These are phyloP conservation scores for Geophilus truncorum DNA, from an alignment of 2,888 invertebrate species.

Conservation along the genomic window DNA sequence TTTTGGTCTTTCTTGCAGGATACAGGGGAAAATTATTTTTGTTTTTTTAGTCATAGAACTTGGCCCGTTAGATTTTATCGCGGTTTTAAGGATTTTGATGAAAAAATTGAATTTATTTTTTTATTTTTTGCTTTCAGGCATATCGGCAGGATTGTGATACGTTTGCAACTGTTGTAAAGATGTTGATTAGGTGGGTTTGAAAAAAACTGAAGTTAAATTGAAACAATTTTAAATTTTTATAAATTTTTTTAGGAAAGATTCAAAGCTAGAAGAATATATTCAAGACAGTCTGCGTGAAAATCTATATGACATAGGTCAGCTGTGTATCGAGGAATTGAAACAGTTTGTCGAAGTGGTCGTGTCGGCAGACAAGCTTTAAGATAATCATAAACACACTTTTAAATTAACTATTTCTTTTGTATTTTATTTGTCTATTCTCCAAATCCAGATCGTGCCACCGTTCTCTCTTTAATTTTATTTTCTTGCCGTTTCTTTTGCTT, in stretches of 20 bases:
- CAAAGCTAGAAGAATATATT: slow-evolving; percentile 28
- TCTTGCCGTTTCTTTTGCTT: not conserved
- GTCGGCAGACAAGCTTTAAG: not conserved
- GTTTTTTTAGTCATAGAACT: not conserved
- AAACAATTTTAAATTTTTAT: not conserved
- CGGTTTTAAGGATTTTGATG: no score
- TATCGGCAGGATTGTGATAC: slow-evolving; percentile 30
- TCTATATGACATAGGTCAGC: slow-evolving; percentile 28
- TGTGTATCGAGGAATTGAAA: slow-evolving; percentile 30
- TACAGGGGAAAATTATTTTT: not conserved
- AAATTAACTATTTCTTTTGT: not conserved
- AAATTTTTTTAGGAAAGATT: slow-evolving; percentile 19
- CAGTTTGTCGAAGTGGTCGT: slow-evolving; percentile 27
- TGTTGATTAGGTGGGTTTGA: slow-evolving; percentile 28
- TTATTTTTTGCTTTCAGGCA: not conserved
- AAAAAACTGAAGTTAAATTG: not conserved
- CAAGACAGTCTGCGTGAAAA: slow-evolving; percentile 32
- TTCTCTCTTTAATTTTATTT: no score
- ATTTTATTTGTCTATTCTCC: not conserved
- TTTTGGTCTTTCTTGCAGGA: not conserved
- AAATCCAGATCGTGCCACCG: no score
- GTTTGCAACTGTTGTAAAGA: slow-evolving; percentile 31
- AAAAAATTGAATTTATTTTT: not conserved
- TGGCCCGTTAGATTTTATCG: not conserved
- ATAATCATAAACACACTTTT: not conserved